Percentiles rank a stretch among this genome's conserved stretches.
Conservation (phyloP, 2,888 invertebrate genomes). For the Amphipyra berbera region DNA sequence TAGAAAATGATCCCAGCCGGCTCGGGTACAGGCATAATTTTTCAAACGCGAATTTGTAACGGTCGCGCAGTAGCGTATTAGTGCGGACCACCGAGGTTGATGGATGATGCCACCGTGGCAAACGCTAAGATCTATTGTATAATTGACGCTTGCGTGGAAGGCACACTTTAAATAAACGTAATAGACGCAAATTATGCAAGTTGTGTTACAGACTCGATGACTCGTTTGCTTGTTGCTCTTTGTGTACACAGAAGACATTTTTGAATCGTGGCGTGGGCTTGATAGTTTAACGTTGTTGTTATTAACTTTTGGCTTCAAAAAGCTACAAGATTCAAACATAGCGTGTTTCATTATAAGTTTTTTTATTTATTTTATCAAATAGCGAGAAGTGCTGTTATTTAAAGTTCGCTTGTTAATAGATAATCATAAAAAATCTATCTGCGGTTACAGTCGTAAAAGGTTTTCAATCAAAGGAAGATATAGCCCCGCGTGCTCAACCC, state of each 20-base stretch:
- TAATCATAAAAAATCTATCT: slow-evolving; percentile 26
- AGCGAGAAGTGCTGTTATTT: slow-evolving; percentile 6
- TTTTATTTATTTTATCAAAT: slow-evolving; percentile 16
- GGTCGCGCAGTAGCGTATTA: slow-evolving; percentile 65
- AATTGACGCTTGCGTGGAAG: slow-evolving; percentile 59
- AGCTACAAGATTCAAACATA: neutral
- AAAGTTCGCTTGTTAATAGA: slow-evolving; percentile 16
- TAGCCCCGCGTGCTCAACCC: slow-evolving; percentile 2
- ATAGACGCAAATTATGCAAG: slow-evolving; percentile 46
- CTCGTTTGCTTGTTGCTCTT: slow-evolving; percentile 30
- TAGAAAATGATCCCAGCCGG: slow-evolving; percentile 66
- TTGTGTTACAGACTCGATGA: slow-evolving; percentile 45
- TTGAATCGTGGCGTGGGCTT: slow-evolving; percentile 11
- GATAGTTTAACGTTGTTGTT: neutral
- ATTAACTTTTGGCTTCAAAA: neutral
- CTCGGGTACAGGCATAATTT: slow-evolving; percentile 64
- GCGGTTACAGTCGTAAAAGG: slow-evolving; percentile 23
- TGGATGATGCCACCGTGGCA: slow-evolving; percentile 67
- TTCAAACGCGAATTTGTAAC: slow-evolving; percentile 77
- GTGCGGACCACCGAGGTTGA: slow-evolving; percentile 77
- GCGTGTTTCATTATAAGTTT: slow-evolving; percentile 2
- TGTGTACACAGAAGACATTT: slow-evolving; percentile 22
- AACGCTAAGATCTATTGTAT: slow-evolving; percentile 70
- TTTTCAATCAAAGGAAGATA: slow-evolving; percentile 19
- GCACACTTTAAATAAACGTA: slow-evolving; percentile 53